Evolutionary conservation across 2,888 invertebrate genomes (phyloP).

Genomic region (Rhamnusium bicolor): DNA sequence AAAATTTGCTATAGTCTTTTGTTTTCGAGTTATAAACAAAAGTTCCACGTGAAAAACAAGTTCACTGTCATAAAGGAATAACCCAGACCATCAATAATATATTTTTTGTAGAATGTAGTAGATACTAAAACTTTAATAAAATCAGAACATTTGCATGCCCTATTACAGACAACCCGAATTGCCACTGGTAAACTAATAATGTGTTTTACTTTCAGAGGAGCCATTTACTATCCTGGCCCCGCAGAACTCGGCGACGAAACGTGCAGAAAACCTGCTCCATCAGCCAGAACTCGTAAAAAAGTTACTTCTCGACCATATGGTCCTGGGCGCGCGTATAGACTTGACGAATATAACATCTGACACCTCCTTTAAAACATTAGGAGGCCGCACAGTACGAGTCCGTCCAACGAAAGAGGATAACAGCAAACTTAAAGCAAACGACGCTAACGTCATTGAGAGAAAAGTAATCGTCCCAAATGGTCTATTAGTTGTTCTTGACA

Average conservation of each 20-base stretch:
- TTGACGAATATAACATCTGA: conserved; percentile 71
- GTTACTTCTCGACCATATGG: conserved; percentile 76
- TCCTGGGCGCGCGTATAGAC: conserved; percentile 74
- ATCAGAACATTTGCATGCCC: neutral
- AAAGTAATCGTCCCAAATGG: conserved; percentile 70
- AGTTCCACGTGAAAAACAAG: too few relatives aligned
- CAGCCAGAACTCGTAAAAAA: conserved; percentile 74
- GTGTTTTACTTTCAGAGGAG: conserved; percentile 71
- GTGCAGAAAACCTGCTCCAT: conserved; percentile 65
- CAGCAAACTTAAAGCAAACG: conserved; percentile 68
- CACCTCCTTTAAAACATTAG: conserved; percentile 71
- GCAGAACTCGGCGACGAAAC: conserved; percentile 71
- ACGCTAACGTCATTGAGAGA: conserved; percentile 68
- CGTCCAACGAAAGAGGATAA: conserved; percentile 61
- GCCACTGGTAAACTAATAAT: conserved; percentile 7
- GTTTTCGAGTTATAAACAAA: too few relatives aligned
- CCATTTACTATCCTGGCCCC: conserved; percentile 77
- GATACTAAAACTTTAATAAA: neutral
- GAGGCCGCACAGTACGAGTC: conserved; percentile 69
- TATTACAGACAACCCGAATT: neutral
- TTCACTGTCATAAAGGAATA: too few relatives aligned
- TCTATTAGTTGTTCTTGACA: conserved; percentile 69
- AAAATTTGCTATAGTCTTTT: too few relatives aligned
- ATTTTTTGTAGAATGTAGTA: too few relatives aligned
- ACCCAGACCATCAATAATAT: too few relatives aligned